Conservation (phyloP, 2,113 vertebrate genomes). For the Hemiprocne comata region DNA sequence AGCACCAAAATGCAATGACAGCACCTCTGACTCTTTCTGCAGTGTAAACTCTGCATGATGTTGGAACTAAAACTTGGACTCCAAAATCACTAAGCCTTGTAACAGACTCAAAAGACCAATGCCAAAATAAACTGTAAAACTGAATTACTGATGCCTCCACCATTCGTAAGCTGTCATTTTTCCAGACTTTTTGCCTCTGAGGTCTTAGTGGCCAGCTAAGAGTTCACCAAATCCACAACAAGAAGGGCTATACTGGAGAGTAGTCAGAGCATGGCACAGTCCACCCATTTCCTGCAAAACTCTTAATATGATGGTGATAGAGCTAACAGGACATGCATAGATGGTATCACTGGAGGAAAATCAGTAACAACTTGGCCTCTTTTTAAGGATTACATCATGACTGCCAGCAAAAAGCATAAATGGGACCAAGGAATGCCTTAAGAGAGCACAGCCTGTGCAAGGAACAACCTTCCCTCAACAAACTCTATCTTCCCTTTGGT, state of each 20-base stretch:
- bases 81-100: background rate
- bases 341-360: background rate
- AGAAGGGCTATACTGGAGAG: background rate
- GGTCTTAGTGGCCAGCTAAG: background rate
- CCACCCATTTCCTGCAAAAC: background rate
- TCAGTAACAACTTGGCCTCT: background rate
- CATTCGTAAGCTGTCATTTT: background rate
- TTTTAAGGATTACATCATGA: background rate
- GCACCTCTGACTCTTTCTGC: background rate
- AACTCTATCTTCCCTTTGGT: background rate
- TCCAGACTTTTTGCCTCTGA: background rate
- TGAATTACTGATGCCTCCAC: background rate
- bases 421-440: background rate
- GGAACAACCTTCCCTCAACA: background rate
- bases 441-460: background rate
- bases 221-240: background rate
- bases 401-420: background rate
- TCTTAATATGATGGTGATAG: too few relatives aligned
- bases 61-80: background rate
- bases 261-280: background rate
- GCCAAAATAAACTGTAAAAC: slow-evolving; percentile 3
- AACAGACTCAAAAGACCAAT: background rate
- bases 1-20: background rate
- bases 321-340: background rate
- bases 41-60: background rate